Percentiles rank a stretch among this genome's conserved stretches.
These are phyloP conservation scores for Caradrina clavipalpis DNA, from an alignment of 2,888 invertebrate genomes.

Conservation along the genomic window DNA sequence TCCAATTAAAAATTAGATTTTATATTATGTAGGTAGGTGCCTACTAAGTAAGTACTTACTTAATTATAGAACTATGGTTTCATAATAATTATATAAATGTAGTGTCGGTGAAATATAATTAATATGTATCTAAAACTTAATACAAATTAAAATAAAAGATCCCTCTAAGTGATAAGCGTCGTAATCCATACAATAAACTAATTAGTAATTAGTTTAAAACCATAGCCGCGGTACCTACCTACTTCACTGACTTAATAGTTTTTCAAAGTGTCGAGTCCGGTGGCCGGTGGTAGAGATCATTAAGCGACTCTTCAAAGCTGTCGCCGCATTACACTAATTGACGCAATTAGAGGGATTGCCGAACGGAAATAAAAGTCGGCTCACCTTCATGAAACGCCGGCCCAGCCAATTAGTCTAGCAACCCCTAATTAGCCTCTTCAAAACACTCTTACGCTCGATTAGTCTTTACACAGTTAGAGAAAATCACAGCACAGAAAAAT, in stretches of 20 bases:
- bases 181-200: constrained; percentile 64
- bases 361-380: constrained; percentile 91
- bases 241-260: constrained; percentile 73
- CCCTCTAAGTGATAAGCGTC: constrained; percentile 60
- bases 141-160: constrained; percentile 39
- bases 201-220: constrained; percentile 67
- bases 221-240: constrained; percentile 51
- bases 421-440: constrained; percentile 88
- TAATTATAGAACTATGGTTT: background rate
- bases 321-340: constrained; percentile 91
- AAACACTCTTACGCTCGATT: constrained; percentile 78
- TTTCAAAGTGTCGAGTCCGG: constrained; percentile 76
- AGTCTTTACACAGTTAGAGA: constrained; percentile 80
- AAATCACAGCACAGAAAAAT: constrained; percentile 82
- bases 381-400: constrained; percentile 91
- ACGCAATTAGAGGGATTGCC: constrained; percentile 91
- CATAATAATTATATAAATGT: constrained; percentile 14
- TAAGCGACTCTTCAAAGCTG: constrained; percentile 89
- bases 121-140: constrained; percentile 30
- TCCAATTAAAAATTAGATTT: constrained; percentile 1
- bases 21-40: background rate
- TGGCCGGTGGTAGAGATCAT: constrained; percentile 83
- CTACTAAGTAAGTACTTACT: too few relatives aligned
- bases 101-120: constrained; percentile 23
- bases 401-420: constrained; percentile 88